Evolutionary conservation across 2,113 vertebrate genomes (phyloP).

Genomic region (Gnathonemus echidnorhynchus): DNA sequence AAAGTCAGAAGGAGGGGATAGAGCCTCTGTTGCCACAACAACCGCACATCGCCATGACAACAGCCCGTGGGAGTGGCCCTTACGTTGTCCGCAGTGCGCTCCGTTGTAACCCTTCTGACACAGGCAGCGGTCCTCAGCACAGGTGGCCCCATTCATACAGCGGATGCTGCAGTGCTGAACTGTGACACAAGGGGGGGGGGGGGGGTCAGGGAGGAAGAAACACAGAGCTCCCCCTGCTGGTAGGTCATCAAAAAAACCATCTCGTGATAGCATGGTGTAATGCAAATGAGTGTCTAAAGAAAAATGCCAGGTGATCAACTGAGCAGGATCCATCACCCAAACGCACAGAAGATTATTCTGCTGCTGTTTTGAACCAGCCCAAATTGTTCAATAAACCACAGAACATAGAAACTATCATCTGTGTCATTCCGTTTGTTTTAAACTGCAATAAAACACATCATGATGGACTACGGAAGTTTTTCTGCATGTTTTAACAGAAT

Average conservation of each 20-base stretch:
- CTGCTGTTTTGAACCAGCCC: neutral
- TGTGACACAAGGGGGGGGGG: conserved; percentile 35
- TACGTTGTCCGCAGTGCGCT: conserved; percentile 93
- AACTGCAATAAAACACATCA: neutral
- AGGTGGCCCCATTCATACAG: conserved; percentile 93
- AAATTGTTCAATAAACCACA: neutral
- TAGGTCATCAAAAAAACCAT: neutral
- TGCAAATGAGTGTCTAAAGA: neutral
- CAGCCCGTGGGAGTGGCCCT: conserved; percentile 41
- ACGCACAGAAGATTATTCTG: neutral
- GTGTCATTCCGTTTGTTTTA: neutral
- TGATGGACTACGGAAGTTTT: neutral
- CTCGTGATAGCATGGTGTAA: neutral
- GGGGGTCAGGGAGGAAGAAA: neutral
- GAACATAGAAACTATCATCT: neutral
- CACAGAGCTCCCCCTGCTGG: neutral
- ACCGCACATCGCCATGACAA: neutral
- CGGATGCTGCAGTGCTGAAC: conserved; percentile 92
- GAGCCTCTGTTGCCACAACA: neutral
- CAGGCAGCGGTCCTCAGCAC: conserved; percentile 82
- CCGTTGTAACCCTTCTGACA: conserved; percentile 93
- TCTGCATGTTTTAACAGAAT: neutral
- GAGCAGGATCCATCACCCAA: neutral
- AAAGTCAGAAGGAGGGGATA: neutral
- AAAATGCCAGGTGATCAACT: neutral